These are phyloP conservation scores for Cyphomyrus plagiostoma DNA, from an alignment of 2,113 vertebrate species.

Conservation along the genomic window DNA sequence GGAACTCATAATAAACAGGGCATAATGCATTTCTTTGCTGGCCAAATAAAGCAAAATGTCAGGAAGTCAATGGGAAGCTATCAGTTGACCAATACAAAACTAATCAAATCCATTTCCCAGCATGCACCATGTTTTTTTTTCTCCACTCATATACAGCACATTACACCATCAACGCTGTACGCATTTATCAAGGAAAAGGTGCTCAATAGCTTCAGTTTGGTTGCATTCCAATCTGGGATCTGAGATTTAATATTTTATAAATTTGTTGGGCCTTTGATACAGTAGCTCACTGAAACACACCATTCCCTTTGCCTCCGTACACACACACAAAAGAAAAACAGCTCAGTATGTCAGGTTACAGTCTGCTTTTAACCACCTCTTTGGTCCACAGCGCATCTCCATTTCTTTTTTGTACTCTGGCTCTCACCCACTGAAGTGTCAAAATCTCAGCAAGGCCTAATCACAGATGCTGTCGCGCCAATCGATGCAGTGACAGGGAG, in stretches of 20 bases:
- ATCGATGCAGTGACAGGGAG: background rate
- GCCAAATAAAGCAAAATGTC: background rate
- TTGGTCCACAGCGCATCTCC: background rate
- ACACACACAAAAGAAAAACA: background rate
- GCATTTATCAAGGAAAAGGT: background rate
- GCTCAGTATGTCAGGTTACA: background rate
- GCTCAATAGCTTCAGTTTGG: background rate
- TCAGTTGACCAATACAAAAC: background rate
- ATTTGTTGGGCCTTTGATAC: background rate
- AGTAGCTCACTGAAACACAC: background rate
- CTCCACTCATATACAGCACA: background rate
- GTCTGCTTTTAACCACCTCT: background rate
- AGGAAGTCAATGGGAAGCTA: background rate
- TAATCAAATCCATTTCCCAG: background rate
- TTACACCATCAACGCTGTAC: background rate
- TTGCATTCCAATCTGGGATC: background rate
- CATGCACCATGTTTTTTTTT: background rate
- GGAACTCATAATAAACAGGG: background rate
- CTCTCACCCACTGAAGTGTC: background rate
- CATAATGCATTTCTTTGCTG: background rate
- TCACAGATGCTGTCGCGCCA: background rate
- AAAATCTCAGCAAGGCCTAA: background rate
- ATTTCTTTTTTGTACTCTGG: background rate
- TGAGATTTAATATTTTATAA: background rate
- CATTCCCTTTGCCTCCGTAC: background rate